phyloP scores from a whole-genome alignment of 2,888 invertebrate species.

The Meteorus colon region DNA sequence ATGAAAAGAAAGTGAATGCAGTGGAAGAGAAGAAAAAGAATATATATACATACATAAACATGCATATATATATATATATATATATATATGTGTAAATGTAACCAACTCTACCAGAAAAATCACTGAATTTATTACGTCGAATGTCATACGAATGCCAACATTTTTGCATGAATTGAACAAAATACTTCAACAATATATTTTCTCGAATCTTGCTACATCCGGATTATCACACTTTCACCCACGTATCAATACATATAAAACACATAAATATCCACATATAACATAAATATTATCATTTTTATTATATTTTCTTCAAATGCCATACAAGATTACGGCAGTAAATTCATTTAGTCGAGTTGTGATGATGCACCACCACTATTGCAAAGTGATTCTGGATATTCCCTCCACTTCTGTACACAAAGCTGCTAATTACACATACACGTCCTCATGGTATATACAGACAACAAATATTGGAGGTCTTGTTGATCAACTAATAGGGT shows the following conservation, averaged over 20 bases:
- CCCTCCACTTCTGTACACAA: constrained; percentile 23
- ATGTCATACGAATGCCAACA: constrained; percentile 43
- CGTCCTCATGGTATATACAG: neutral
- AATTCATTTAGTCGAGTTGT: constrained; percentile 48
- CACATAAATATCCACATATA: neutral
- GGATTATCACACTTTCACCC: constrained; percentile 50
- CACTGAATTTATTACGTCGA: constrained; percentile 47
- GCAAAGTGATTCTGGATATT: neutral
- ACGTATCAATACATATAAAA: constrained; percentile 31
- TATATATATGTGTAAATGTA: neutral
- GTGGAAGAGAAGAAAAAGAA: constrained; percentile 30
- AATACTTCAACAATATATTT: constrained; percentile 40
- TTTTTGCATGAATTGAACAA: constrained; percentile 42
- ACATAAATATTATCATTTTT: constrained; percentile 5
- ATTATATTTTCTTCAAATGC: constrained; percentile 9
- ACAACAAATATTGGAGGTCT: constrained; percentile 25
- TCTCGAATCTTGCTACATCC: constrained; percentile 30
- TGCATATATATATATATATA: constrained; percentile 6
- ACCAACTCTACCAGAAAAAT: constrained; percentile 31
- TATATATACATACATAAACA: constrained; percentile 16
- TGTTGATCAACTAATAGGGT: constrained; percentile 55
- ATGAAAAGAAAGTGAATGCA: constrained; percentile 35
- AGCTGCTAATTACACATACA: constrained; percentile 26
- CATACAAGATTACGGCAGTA: constrained; percentile 49
- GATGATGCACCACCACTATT: constrained; percentile 35